Conservation (phyloP, 1,140 invertebrate species). For the Holcopasites calliopsidis region DNA sequence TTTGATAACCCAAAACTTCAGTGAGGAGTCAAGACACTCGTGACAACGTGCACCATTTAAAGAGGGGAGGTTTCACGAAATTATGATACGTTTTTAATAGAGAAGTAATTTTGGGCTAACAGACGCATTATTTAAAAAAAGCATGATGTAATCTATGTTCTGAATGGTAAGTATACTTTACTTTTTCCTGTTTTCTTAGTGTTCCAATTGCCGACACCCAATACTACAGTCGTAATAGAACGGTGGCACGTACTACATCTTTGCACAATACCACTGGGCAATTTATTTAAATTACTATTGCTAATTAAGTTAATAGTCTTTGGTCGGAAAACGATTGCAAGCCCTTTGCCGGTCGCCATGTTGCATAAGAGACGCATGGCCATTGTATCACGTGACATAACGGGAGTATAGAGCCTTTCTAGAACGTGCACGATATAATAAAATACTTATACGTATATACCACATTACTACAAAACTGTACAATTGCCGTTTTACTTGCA, state of each 20-base stretch:
- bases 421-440: not conserved
- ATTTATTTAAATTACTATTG: constrained; percentile 68
- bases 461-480: too few species aligned
- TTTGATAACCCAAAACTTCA: not conserved
- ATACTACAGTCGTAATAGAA: constrained; percentile 50
- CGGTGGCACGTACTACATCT: constrained; percentile 65
- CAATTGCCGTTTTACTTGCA: too few species aligned
- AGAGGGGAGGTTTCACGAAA: not conserved
- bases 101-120: too few species aligned
- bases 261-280: constrained; percentile 49
- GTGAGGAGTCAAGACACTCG: not conserved
- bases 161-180: constrained; percentile 56
- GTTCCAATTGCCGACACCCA: constrained; percentile 65
- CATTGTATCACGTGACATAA: constrained; percentile 8
- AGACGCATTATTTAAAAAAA: constrained; percentile 13
- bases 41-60: not conserved
- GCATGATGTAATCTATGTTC: constrained; percentile 70
- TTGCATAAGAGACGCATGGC: constrained; percentile 73
- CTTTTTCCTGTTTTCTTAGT: constrained; percentile 63
- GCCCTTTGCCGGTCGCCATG: constrained; percentile 77
- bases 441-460: not conserved
- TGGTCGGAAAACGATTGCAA: constrained; percentile 71
- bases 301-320: constrained; percentile 70
- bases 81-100: not conserved
- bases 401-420: not conserved